Conservation (phyloP, 2,797 vertebrate species). For the Eulemur coronatus region DNA sequence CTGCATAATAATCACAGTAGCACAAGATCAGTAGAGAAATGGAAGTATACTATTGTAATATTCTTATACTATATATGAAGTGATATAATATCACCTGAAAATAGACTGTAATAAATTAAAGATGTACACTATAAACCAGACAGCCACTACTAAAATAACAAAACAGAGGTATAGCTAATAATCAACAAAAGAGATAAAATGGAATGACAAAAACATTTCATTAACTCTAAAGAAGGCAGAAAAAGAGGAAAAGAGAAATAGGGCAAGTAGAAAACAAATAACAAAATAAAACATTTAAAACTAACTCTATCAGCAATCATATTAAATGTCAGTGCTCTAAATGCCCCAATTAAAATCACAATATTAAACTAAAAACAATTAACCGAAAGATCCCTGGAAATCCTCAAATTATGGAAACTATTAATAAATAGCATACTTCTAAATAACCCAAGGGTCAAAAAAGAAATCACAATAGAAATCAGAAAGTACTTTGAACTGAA, state of each 20-base stretch:
- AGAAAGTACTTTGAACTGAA: constrained; percentile 27
- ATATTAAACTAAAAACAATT: constrained; percentile 34
- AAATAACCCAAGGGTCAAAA: constrained; percentile 17
- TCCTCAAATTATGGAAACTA: background rate
- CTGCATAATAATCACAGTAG: background rate
- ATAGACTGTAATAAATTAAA: constrained; percentile 5
- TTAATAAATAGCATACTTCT: background rate
- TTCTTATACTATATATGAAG: background rate
- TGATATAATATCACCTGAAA: background rate
- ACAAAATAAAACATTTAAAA: constrained; percentile 18
- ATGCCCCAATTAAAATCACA: background rate
- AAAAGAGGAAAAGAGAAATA: background rate
- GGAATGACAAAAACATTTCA: constrained; percentile 23
- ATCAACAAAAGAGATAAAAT: constrained; percentile 13
- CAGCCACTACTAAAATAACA: background rate
- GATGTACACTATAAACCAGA: background rate
- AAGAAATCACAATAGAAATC: constrained; percentile 8
- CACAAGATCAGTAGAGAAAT: background rate
- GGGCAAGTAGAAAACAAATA: background rate
- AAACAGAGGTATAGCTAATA: background rate
- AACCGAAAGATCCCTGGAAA: constrained; percentile 22
- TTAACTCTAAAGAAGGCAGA: background rate
- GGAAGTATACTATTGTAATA: background rate
- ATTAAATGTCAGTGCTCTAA: background rate
- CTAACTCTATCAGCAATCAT: background rate